These are phyloP conservation scores for Prionace glauca DNA, from an alignment of 2,797 vertebrate species.

Conservation along the genomic window DNA sequence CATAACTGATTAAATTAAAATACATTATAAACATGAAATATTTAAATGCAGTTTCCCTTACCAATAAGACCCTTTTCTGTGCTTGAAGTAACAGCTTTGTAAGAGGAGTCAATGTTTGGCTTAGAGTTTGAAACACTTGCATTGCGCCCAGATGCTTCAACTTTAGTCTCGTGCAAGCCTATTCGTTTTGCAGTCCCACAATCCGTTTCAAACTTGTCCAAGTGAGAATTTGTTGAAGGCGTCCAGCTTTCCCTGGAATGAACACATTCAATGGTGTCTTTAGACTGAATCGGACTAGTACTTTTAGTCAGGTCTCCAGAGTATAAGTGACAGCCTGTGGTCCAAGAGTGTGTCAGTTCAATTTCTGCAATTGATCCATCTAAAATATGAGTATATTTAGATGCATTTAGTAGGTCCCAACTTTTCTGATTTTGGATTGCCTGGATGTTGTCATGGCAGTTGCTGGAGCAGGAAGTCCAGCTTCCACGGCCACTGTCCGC, in stretches of 20 bases:
- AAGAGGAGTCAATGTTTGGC: slow-evolving; percentile 65
- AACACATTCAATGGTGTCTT: slow-evolving; percentile 58
- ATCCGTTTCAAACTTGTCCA: slow-evolving; percentile 76
- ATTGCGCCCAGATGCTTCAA: slow-evolving; percentile 42
- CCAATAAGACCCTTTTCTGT: slow-evolving; percentile 95
- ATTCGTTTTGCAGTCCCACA: slow-evolving; percentile 79
- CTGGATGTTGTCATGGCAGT: slow-evolving; percentile 90
- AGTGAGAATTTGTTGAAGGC: slow-evolving; percentile 74
- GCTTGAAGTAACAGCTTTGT: slow-evolving; percentile 92
- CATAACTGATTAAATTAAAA: slow-evolving; percentile 44
- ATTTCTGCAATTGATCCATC: slow-evolving; percentile 70
- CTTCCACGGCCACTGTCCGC: slow-evolving; percentile 87
- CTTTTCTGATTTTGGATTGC: slow-evolving; percentile 72
- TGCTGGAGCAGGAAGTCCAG: slow-evolving; percentile 95
- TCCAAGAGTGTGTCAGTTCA: slow-evolving; percentile 56
- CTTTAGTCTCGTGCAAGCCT: slow-evolving; percentile 56
- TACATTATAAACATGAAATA: slow-evolving; percentile 24
- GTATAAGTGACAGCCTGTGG: slow-evolving; percentile 53
- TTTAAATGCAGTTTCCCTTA: slow-evolving; percentile 58
- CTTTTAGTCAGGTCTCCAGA: slow-evolving; percentile 52
- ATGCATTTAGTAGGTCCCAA: slow-evolving; percentile 63
- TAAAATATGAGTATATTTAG: slow-evolving; percentile 52
- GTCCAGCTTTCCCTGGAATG: slow-evolving; percentile 80
- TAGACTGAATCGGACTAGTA: slow-evolving; percentile 55
- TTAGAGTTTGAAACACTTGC: slow-evolving; percentile 55